Conservation (phyloP, 2,113 vertebrate genomes). For the Amphilophus citrinellus region DNA sequence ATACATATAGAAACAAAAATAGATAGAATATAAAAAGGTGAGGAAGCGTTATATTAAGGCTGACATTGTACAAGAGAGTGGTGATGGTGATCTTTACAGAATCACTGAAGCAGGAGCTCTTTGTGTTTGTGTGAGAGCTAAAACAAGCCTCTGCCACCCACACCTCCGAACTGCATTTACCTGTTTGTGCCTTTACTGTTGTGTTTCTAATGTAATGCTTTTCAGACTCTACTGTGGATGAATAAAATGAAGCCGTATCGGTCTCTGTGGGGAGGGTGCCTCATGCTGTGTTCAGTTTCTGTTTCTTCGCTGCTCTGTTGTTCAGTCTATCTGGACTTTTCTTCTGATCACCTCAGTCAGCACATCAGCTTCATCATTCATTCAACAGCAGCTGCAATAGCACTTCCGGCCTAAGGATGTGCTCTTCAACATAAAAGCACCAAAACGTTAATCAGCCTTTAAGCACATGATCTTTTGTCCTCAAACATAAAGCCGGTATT, state of each 20-base stretch:
- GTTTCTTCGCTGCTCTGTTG: background rate
- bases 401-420: background rate
- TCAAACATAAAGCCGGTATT: background rate
- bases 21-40: too few species aligned
- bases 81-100: background rate
- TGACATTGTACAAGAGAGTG: too few species aligned
- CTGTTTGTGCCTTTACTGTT: background rate
- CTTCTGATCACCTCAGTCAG: background rate
- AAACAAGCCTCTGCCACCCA: background rate
- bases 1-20: too few species aligned
- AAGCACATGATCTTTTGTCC: background rate
- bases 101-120: background rate
- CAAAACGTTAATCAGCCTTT: background rate
- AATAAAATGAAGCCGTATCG: background rate
- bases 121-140: background rate
- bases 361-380: background rate
- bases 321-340: background rate
- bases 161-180: background rate
- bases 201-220: background rate
- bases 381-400: background rate
- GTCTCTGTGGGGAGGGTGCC: background rate
- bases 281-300: background rate
- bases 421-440: constrained; percentile 41
- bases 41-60: too few species aligned
- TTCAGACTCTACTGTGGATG: constrained; percentile 16